Evolutionary conservation across 2,888 invertebrate species (phyloP), one percentile per base, ranked within the genome.

Genomic region (Neoaliturus tenellus): DNA sequence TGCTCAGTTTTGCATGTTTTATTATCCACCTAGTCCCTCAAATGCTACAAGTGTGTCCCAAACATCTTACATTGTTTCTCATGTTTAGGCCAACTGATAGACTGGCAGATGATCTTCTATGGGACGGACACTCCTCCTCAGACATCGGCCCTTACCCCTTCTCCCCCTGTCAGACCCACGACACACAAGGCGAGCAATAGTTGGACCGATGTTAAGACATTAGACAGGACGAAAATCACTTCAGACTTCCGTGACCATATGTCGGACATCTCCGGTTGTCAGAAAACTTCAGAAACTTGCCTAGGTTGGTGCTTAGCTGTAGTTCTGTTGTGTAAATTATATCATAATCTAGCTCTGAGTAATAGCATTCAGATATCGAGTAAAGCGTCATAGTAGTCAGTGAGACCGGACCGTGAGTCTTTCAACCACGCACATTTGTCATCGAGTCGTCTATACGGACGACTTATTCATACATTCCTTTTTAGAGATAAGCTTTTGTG

Each of bases 81-180:
- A 14, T 23, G 89, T 89, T 83, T 89, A 90, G 90, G 89, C 87
- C 89, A 88, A 88, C 91, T 97, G 84, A 93, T 94, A 80, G 95
- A 95, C 88, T 97, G 97, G 97, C 94, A 95, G 90, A 90, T 97
- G 89, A 94, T 96, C 89, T 94, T 97, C 90, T 96, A 96, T 90
- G 97, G 97, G 58, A 97, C 97, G 0, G 94, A 92, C 44, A 92
- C 91, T 12, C 90, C 91, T 0, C 91, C 93, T 2, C 82, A 82
- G 25, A 82, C 82, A 1, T 39, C 73, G 6, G 31, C 80, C 5
- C 28, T 83, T 31, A 67, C 85, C 5, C 80, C 80, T n/a, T 69
- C 80, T 10, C 81, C 48, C 33, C 39, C 86, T 82, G 35, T 51
- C 14, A 85, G 85, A 20, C 73, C 80, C 31, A 87, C 86, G 41